These are phyloP conservation scores for Aphidoletes aphidimyza DNA, from an alignment of 2,888 invertebrate genomes.

Conservation along the genomic window DNA sequence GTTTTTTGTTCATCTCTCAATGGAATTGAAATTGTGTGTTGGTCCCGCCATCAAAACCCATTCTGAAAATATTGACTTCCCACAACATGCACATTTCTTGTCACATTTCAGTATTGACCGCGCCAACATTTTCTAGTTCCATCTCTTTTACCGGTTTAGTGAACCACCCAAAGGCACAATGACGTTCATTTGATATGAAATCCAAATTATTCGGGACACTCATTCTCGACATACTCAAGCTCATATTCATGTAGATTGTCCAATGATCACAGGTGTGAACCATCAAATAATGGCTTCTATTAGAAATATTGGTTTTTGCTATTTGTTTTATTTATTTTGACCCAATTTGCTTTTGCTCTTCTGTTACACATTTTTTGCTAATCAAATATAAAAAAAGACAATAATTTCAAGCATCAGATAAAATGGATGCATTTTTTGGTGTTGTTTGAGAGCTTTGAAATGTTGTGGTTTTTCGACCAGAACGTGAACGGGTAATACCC, in stretches of 20 bases:
- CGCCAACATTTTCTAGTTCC: not conserved
- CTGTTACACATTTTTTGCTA: not conserved
- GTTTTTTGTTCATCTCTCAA: too few relatives aligned
- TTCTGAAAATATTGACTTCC: too few relatives aligned
- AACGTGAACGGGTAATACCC: too few relatives aligned
- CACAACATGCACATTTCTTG: too few relatives aligned
- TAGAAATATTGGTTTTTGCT: not conserved
- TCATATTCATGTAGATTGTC: too few relatives aligned
- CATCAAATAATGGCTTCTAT: too few relatives aligned
- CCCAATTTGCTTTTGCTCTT: not conserved
- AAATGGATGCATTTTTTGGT: not conserved
- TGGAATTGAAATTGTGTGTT: too few relatives aligned
- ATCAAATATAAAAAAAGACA: not conserved
- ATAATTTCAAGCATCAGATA: not conserved
- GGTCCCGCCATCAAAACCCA: too few relatives aligned
- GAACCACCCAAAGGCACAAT: not conserved
- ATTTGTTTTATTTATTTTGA: not conserved
- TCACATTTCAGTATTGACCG: not conserved
- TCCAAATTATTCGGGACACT: not conserved
- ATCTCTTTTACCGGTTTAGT: not conserved
- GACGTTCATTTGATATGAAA: not conserved
- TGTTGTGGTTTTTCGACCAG: too few relatives aligned
- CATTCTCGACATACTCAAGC: too few relatives aligned
- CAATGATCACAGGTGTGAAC: too few relatives aligned
- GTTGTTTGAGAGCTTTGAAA: not conserved